Base-by-base conservation (phyloP, 2,888 invertebrate genomes). In the Andrena praecox region DNA sequence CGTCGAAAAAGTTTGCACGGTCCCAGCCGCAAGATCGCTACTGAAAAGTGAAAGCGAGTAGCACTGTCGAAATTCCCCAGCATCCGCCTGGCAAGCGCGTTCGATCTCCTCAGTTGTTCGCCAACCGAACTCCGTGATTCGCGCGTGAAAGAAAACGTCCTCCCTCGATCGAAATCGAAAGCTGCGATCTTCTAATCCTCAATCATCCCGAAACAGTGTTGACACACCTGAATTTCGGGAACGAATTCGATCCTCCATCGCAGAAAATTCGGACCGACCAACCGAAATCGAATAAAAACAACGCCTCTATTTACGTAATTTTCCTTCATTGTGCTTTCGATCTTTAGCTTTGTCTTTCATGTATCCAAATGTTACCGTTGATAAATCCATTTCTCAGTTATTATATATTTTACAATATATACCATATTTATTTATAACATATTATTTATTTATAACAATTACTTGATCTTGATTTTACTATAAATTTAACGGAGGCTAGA, bases 21-120 rank as follows among this genome's bases (percentile, higher is more conserved):
- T 35, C 35, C 4, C 29, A 10, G 6, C 0, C 8, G 20, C 68
- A 27, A 59, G 70, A 33, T 79, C 69, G 27, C n/a, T 52, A 16
- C 29, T 48, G 70, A 60, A 80, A 83, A 86, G 86, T 83, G 85
- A 83, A 86, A 86, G 86, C 59, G 71, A 16, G 6, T 31, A 29
- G 42, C 29, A 67, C 71, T 63, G 71, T 67, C 68, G 42, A 79
- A 79, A 76, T 77, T 67, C 64, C 50, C 27, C 77, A 83, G 77
- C 77, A 80, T 83, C 78, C 70, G 70, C 62, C 69, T 67, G n/a
- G 16, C 24, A 16, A 24, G 16, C 2, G 1, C 16, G 12, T 29
- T 35, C 42, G 66, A 76, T 70, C 68, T 59, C 3, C 24, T 77
- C 35, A 77, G 66, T 77, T 6, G 8, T 7, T 12, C 12, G n/a